Base-by-base conservation (phyloP, 1,140 invertebrate species). In the Tetramorium parvispinum region DNA sequence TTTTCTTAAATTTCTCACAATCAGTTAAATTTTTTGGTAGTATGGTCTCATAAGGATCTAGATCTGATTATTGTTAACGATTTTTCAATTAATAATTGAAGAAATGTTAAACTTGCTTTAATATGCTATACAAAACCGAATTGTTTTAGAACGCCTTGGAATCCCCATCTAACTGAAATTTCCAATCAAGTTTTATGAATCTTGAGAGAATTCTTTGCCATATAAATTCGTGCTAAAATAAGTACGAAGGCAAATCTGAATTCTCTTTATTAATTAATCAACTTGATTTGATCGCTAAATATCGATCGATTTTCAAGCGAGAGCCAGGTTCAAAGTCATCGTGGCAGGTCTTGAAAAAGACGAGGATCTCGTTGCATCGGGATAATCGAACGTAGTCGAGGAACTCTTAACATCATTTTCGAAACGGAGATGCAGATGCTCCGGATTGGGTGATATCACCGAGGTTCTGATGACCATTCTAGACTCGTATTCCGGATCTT, bases 391-490 rank as follows among this genome's bases (percentile, higher is more conserved):
- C 6, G 70, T 57, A 16, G 65, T 73, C 0, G 89, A 71, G 18
- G 87, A 71, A 55, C 83, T 90, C 7, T 85, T 87, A n/a, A 51
- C 40, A 0, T 88, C 87, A 57, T 88, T 88, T 51, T 86, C 78
- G 49, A 83, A 87, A 32, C 89, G 88, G 16, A 86, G 87, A 40
- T 87, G 81, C 3, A 93, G 78, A 83, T 94, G 95, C 89, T 96
- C 95, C n/a, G 96, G 96, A 92, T 96, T 96, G 10, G 96, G 95
- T 0, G 96, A 96, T 76, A 96, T 96, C 2, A 96, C 96, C 1
- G 96, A 96, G 0, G 95, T 96, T 43, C 96, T 93, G 49, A 95
- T 94, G 1, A 95, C 93, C 94, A 95, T 95, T 27, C 92, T 91
- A 0, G 94, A 94, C n/a, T 93, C 61, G 16, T 90, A 91, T 37